Evolutionary conservation across 2,113 vertebrate genomes (phyloP), one percentile per base, ranked within the genome.

Genomic region (Excalfactoria chinensis): DNA sequence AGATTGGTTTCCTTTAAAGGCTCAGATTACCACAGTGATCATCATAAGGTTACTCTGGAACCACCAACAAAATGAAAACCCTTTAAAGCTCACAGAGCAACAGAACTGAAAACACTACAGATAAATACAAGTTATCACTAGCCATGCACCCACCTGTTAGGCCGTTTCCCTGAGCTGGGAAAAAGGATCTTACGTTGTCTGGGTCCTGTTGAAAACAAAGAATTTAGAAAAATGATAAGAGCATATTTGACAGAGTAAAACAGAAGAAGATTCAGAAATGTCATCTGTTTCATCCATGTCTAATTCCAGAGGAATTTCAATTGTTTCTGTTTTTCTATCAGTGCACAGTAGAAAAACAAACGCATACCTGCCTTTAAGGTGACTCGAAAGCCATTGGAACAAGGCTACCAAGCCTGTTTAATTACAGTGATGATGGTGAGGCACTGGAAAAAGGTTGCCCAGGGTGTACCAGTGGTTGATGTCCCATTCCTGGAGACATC

Each of bases 61-160:
- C 30, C 46, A 40, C 37, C 37, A 67, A 2, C 35, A 60, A 25
- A 34, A 14, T 10, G 23, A 85, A 86, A n/a, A 0, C 7, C 21
- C 55, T 37, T 15, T 37, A 44, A 90, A 94, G 15, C 41, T 30
- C 49, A 37, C 70, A 86, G 22, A 58, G 14, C n/a, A 40, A 49
- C 6, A 5, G 22, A 35, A 75, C 19, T 69, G 44, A 46, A 40
- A 78, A 58, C 48, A 49, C 22, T 64, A 13, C 1, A 25, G 35
- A 82, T 44, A 59, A 86, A 40, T 12, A 35, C 48, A 5, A 72
- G 35, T 30, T 68, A 44, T n/a, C 35, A 41, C 10, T 32, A 78
- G 49, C 17, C 7, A 20, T 70, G 88, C 43, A 85, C 97, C 77
- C 83, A 99, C 99, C 98, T 98, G 96, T 96, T 98, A 58, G 96